Evolutionary conservation across 2,113 vertebrate genomes (phyloP), one percentile per base, ranked within the genome.

Genomic region (Spilogale gracilis): DNA sequence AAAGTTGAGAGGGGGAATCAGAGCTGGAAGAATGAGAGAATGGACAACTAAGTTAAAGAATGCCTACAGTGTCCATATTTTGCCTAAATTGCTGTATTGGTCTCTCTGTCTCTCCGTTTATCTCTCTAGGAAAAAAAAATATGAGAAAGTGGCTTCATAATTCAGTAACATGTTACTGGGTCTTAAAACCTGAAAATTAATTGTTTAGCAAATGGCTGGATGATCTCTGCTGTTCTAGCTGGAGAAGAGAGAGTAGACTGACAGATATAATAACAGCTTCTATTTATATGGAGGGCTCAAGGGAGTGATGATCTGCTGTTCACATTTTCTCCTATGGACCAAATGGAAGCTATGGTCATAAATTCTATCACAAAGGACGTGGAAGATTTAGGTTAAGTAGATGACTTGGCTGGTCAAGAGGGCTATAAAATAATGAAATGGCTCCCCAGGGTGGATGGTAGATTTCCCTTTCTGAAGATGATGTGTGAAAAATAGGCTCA

Each of bases 341-440:
- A 81, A 92, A 56, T 9, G 63, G 82, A 90, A 65, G 30, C 61
- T 52, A 8, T 5, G 48, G 32, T n/a, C 71, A 96, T 96, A 87
- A 97, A 95, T 94, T 88, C 76, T 90, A 69, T 71, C 74, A 45
- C 13, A 91, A 95, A 98, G 92, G 98, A 86, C 18, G 21, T 67
- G 69, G 87, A 97, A 84, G 94, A 67, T 97, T 97, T 84, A 56
- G 90, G 87, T 91, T 96, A 96, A 98, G 78, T 9, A 96, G 95
- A 97, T 98, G 97, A 56, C 94, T 94, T 80, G 94, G 80, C 80
- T 48, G 94, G 92, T 87, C 58, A 67, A 8, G 50, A 95, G 63
- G 65, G 76, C 52, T 90, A 1, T 96, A 81, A 97, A 97, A 96
- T 91, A 94, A 96, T 56, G 76, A 81, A 89, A 94, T 65, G 52